Evolutionary conservation across 2,888 invertebrate species (phyloP).

Genomic region (Meandrusa payeni): DNA sequence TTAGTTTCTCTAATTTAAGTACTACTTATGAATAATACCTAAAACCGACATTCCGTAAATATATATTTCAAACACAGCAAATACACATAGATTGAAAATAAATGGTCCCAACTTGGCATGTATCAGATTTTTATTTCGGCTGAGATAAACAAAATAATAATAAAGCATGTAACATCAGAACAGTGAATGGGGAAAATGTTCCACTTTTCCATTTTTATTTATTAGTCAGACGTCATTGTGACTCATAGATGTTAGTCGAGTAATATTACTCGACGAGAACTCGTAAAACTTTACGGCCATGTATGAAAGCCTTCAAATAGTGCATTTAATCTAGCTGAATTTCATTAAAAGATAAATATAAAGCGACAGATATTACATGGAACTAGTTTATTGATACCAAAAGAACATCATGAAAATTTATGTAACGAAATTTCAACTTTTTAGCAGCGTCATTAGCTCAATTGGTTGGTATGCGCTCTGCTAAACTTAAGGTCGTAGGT

Average conservation of each 20-base stretch:
- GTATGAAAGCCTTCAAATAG: conserved; percentile 10
- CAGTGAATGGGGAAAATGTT: conserved; percentile 12
- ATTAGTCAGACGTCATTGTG: conserved; percentile 13
- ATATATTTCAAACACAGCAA: too few relatives aligned
- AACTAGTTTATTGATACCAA: too few relatives aligned
- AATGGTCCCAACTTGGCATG: neutral
- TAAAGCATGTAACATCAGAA: conserved; percentile 3
- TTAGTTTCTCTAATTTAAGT: too few relatives aligned
- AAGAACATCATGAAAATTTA: too few relatives aligned
- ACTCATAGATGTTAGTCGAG: conserved; percentile 9
- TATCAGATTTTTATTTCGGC: conserved; percentile 5
- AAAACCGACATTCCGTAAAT: too few relatives aligned
- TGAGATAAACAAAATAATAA: conserved; percentile 14
- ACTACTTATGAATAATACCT: too few relatives aligned
- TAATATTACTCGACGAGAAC: conserved; percentile 10
- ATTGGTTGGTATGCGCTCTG: too few relatives aligned
- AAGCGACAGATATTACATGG: neutral
- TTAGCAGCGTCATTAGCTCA: too few relatives aligned
- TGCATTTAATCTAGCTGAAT: conserved; percentile 13
- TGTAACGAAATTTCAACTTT: too few relatives aligned
- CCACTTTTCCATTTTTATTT: conserved; percentile 23
- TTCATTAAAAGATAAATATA: neutral
- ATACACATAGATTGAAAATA: too few relatives aligned
- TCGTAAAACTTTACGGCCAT: conserved; percentile 15
- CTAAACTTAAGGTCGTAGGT: too few relatives aligned